Evolutionary conservation across 2,113 vertebrate species (phyloP).

Genomic region (Connochaetes taurinus): DNA sequence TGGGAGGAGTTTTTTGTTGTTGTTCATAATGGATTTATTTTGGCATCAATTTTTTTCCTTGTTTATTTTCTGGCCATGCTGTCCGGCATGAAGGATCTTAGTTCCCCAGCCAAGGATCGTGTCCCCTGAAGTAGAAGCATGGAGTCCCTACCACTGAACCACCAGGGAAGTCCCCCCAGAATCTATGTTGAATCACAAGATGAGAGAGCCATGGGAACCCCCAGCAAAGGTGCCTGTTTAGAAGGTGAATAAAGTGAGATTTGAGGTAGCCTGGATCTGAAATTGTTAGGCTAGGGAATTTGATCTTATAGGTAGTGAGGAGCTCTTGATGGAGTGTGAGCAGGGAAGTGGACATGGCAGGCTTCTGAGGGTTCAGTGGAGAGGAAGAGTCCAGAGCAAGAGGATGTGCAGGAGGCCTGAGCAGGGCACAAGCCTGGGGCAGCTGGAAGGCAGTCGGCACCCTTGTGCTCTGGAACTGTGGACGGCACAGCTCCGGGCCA

Average conservation of each 20-base stretch:
- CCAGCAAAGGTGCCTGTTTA: background rate
- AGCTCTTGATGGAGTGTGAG: background rate
- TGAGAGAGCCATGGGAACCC: background rate
- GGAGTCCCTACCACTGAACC: background rate
- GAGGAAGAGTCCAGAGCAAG: background rate
- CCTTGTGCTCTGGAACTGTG: background rate
- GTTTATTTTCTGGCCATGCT: background rate
- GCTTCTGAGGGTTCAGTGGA: background rate
- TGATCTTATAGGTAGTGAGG: background rate
- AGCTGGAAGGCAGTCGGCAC: background rate
- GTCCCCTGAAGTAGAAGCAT: background rate
- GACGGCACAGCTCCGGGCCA: background rate
- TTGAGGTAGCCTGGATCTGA: background rate
- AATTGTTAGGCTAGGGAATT: background rate
- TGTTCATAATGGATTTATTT: background rate
- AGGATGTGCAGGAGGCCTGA: background rate
- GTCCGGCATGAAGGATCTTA: background rate
- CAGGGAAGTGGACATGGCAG: background rate
- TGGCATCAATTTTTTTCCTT: background rate
- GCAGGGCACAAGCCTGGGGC: background rate
- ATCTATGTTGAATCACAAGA: background rate
- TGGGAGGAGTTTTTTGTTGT: background rate
- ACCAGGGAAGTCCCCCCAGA: background rate
- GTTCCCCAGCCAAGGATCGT: background rate
- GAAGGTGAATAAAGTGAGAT: background rate